Base-by-base conservation (phyloP, 37 sponge, comb jelly and placozoan genomes). In the Lycopodina hypogea region DNA sequence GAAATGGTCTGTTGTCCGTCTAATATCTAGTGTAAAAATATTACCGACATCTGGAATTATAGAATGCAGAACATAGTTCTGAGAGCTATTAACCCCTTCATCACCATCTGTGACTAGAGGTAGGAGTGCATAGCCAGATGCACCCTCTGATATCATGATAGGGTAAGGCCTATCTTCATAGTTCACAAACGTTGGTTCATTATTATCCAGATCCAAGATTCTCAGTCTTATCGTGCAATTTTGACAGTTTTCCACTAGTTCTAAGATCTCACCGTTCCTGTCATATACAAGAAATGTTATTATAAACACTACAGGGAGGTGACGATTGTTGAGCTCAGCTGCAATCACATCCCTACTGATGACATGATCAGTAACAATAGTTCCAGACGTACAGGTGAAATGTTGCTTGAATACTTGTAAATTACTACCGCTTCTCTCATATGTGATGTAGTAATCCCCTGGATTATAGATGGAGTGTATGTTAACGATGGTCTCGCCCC, bases 151-250 rank as follows among this genome's bases (percentile, higher is more conserved):
- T 11, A 42, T 2, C 23, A 45, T 24, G 32, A 73, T 52, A 1
- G 18, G 35, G 29, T 23, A 70, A 24, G 22, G 22, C 4, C 15
- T 17, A 70, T 41, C 41, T 35, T 35, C 38, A 35, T 67, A 67
- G 35, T 15, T 8, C 45, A 42, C 42, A 8, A 92, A 84, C 6
- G 24, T 67, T 1, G 95, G 95, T 3, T 62, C 60, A 61, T 86
- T 88, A 57, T 94, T 90, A 71, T 89, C 84, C 18, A 84, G 0
- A 48, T 94, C 90, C 0, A 69, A 56, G 48, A 89, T 53, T 42
- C 69, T 60, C 8, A 89, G 40, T 21, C 32, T 0, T 23, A 34
- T 23, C 37, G 11, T 15, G 14, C 3, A 2, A n/a, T n/a, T n/a
- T n/a, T n/a, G n/a, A n/a, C n/a, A n/a, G n/a, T n/a, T n/a, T n/a